Base-by-base conservation (phyloP, 2,797 vertebrate species). In the Sebastes matsubarae region DNA sequence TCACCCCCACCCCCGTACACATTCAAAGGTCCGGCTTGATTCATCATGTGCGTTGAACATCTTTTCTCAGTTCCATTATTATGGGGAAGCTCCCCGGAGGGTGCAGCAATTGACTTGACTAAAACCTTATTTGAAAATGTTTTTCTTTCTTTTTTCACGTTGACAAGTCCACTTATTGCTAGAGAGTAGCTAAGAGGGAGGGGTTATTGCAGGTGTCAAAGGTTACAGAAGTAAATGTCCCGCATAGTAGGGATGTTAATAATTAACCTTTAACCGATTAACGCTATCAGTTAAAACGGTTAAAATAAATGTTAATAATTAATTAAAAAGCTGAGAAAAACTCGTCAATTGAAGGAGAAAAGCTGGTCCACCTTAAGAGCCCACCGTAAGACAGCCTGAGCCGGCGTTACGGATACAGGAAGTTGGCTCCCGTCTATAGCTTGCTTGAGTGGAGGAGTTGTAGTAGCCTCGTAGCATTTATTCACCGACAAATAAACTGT, bases 121-220 rank as follows among this genome's bases (percentile, higher is more conserved):
- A 27, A 55, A 9, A 82, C 61, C 59, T 83, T 59, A 32, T 72
- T 82, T 69, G 24, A 81, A 81, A 84, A 78, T 36, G 22, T 81
- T 75, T 72, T 83, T 68, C 34, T 65, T 81, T 68, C 22, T 70
- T 32, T 64, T 69, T 69, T 58, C 20, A 74, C 1, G 20, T 68
- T 60, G 36, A 59, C 16, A 1, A 63, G 12, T 36, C 34, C 3
- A 58, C 12, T 25, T 83, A 32, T 81, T 59, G 52, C 70, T 14
- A 5, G 46, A 27, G 29, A 59, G 30, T 8, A 68, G 29, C 22
- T 32, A 69, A 65, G 58, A 54, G 29, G 27, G 57, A 24, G 1
- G 16, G 36, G 54, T 55, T 66, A 24, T 55, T 6, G 42, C 30
- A 16, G n/a, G 3, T 54, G 58, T 42, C 4, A 10, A 10, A 18